These are phyloP conservation scores for Empidonax traillii DNA, from an alignment of 2,113 vertebrate genomes.

Conservation along the genomic window DNA sequence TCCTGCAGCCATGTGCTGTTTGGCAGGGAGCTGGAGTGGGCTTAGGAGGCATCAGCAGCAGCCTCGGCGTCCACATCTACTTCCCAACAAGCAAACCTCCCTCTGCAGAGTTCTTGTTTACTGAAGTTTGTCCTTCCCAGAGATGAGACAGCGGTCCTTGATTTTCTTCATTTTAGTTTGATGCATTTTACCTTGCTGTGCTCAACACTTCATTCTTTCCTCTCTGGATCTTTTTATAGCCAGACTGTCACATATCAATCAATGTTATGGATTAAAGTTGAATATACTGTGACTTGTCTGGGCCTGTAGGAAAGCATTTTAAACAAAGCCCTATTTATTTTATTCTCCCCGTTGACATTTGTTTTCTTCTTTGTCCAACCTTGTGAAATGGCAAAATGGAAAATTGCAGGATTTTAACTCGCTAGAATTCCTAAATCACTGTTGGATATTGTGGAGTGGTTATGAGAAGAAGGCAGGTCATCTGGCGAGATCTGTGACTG, in stretches of 20 bases:
- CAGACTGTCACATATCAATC: not conserved
- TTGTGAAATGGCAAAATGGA: not conserved
- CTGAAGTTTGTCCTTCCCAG: not conserved
- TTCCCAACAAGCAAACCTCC: not conserved
- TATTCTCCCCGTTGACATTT: not conserved
- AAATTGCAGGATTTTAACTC: not conserved
- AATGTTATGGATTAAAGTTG: slow-evolving; percentile 4
- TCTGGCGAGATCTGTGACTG: not conserved
- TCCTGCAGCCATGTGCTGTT: not conserved
- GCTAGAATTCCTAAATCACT: not conserved
- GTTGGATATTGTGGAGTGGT: not conserved
- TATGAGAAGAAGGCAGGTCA: not conserved
- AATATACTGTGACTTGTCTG: not conserved
- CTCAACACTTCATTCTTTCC: not conserved
- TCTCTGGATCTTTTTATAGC: not conserved
- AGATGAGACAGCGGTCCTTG: not conserved
- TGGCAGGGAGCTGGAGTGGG: not conserved
- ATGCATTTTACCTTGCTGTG: not conserved
- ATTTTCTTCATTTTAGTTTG: not conserved
- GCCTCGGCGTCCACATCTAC: not conserved
- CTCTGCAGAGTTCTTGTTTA: not conserved
- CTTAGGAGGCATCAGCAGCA: not conserved
- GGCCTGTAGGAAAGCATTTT: not conserved
- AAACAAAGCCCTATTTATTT: not conserved
- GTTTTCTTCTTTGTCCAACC: not conserved